phyloP scores from a whole-genome alignment of 1,140 invertebrate species.

The Formica exsecta region DNA sequence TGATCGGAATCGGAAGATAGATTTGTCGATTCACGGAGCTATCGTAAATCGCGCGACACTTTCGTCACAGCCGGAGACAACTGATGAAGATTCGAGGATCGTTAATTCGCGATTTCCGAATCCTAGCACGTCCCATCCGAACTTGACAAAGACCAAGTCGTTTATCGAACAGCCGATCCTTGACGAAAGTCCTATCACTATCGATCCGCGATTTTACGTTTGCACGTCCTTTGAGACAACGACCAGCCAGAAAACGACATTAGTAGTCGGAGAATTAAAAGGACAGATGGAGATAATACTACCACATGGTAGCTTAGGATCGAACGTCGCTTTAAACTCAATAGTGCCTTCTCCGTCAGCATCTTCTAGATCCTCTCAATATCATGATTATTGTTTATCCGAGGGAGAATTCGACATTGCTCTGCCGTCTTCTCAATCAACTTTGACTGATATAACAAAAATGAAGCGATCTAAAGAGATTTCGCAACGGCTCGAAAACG shows the following conservation, averaged over 20 bases:
- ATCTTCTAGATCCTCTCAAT: not conserved
- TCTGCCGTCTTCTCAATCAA: not conserved
- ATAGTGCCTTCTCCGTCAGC: not conserved
- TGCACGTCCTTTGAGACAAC: constrained; percentile 19
- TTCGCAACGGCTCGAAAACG: constrained; percentile 46
- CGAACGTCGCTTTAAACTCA: not conserved
- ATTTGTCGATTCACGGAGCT: not conserved
- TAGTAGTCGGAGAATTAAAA: too few species aligned
- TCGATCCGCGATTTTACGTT: constrained; percentile 43
- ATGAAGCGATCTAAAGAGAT: constrained; percentile 21
- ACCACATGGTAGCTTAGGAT: not conserved
- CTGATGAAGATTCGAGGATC: not conserved
- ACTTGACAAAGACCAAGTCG: not conserved
- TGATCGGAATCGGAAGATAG: not conserved
- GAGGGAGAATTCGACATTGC: constrained; percentile 31
- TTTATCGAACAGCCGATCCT: not conserved
- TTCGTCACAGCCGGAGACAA: too few species aligned
- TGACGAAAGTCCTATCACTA: not conserved
- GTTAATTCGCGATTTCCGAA: not conserved
- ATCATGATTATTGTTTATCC: constrained; percentile 50
- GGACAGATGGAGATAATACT: too few species aligned
- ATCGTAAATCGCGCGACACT: not conserved
- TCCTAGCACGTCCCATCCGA: not conserved
- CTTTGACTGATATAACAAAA: not conserved
- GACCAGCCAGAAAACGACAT: not conserved